These are phyloP conservation scores for Numenius arquata DNA, from an alignment of 2,113 vertebrate species.

Conservation along the genomic window DNA sequence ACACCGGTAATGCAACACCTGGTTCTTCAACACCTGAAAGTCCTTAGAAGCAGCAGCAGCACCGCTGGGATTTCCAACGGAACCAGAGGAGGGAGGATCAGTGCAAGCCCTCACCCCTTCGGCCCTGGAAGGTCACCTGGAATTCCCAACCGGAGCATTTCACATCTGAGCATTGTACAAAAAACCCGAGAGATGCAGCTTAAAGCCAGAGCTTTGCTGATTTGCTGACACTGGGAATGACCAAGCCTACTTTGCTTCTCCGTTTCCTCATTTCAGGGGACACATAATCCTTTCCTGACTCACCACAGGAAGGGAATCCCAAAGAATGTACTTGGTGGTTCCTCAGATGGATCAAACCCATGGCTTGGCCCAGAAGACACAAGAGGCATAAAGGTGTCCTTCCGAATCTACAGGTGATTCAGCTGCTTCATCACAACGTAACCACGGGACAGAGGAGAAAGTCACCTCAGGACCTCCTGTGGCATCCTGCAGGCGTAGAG, in stretches of 20 bases:
- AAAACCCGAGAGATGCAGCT: background rate
- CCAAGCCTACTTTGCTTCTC: background rate
- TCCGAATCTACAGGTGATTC: background rate
- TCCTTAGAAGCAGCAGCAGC: background rate
- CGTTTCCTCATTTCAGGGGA: background rate
- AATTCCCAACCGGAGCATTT: background rate
- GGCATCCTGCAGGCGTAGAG: background rate
- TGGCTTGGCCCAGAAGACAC: background rate
- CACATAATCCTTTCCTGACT: background rate
- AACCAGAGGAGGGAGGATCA: background rate
- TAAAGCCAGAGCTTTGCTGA: background rate
- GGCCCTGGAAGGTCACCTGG: background rate
- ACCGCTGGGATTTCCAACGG: background rate
- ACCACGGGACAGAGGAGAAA: background rate
- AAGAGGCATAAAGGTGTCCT: background rate
- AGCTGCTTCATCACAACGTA: background rate
- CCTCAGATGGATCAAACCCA: background rate
- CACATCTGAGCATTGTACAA: background rate
- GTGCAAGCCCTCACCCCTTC: background rate
- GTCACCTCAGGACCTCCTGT: background rate
- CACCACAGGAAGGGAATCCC: background rate
- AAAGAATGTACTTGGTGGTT: background rate
- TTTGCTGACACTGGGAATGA: background rate
- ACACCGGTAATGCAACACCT: background rate
- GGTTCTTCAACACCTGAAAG: background rate